Evolutionary conservation across 1,140 invertebrate species (phyloP).

Genomic region (Drosophila grimshawi): DNA sequence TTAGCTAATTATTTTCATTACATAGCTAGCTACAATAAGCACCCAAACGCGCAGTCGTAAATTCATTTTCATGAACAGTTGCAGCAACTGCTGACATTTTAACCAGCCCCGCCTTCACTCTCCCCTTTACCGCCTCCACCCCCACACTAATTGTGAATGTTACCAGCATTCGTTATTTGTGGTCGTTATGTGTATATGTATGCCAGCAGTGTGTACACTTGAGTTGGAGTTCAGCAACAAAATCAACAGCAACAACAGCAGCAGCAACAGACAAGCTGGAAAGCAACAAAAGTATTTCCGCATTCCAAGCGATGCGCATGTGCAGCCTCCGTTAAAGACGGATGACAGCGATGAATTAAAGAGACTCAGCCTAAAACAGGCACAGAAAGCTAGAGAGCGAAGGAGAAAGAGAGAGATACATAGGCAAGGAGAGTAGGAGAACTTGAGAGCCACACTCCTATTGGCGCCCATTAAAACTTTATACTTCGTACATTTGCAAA

Average conservation of each 20-base stretch:
- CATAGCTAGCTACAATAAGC: neutral
- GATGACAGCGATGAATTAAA: conserved; percentile 7
- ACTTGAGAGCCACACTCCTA: conserved; percentile 16
- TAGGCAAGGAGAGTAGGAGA: neutral
- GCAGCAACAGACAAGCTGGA: neutral
- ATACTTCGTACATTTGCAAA: conserved; percentile 59
- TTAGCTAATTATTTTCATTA: conserved; percentile 4
- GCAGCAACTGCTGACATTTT: conserved; percentile 2
- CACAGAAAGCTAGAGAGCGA: neutral
- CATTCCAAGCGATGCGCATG: conserved; percentile 57
- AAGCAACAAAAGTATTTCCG: conserved; percentile 58
- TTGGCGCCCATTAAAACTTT: conserved; percentile 73
- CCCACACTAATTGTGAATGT: conserved; percentile 6
- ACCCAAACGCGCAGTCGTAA: conserved; percentile 5
- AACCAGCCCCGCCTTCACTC: neutral
- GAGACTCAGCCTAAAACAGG: conserved; percentile 7
- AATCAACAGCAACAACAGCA: conserved; percentile 20
- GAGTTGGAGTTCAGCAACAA: conserved; percentile 27
- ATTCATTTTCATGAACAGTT: conserved; percentile 14
- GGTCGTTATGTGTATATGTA: conserved; percentile 32
- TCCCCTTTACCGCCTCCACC: neutral
- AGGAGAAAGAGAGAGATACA: neutral
- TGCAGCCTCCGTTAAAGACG: conserved; percentile 22
- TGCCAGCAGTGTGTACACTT: conserved; percentile 57
- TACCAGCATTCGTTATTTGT: conserved; percentile 4